Conservation (phyloP, 2,888 invertebrate genomes). For the Rhagonycha lutea region DNA sequence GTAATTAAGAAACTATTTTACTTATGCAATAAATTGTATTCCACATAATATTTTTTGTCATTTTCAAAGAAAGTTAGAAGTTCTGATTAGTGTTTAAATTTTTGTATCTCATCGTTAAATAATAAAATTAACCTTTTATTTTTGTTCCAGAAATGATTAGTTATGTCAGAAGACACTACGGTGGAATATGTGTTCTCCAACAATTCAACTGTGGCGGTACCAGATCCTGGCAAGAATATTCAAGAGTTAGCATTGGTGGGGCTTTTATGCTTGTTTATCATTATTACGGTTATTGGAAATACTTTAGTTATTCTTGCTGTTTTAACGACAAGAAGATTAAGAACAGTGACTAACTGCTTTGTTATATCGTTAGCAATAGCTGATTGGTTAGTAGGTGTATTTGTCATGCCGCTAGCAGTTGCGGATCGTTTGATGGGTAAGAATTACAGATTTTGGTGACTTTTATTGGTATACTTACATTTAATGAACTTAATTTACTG, state of each 20-base stretch:
- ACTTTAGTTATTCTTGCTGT: slow-evolving; percentile 89
- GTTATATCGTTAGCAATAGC: slow-evolving; percentile 93
- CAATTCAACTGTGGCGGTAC: slow-evolving; percentile 24
- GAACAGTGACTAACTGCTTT: slow-evolving; percentile 94
- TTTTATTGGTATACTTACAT: too few relatives aligned
- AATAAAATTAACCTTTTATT: neutral
- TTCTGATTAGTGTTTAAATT: neutral
- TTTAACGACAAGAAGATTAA: slow-evolving; percentile 79
- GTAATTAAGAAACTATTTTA: neutral
- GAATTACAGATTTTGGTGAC: slow-evolving; percentile 37
- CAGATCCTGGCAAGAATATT: slow-evolving; percentile 34
- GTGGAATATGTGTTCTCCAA: slow-evolving; percentile 27
- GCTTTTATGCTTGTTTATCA: slow-evolving; percentile 68
- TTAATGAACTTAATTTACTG: neutral
- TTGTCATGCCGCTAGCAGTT: slow-evolving; percentile 96
- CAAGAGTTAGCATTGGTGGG: slow-evolving; percentile 65
- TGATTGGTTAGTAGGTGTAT: slow-evolving; percentile 89
- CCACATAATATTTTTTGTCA: neutral
- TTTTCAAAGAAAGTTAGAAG: too few relatives aligned
- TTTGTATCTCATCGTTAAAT: neutral
- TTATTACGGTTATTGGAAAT: slow-evolving; percentile 82
- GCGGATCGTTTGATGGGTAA: slow-evolving; percentile 83
- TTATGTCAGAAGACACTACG: slow-evolving; percentile 47
- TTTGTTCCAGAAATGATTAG: slow-evolving; percentile 50
- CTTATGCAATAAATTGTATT: neutral